Evolutionary conservation across 2,797 vertebrate species (phyloP).

Genomic region (Sarcoramphus papa): DNA sequence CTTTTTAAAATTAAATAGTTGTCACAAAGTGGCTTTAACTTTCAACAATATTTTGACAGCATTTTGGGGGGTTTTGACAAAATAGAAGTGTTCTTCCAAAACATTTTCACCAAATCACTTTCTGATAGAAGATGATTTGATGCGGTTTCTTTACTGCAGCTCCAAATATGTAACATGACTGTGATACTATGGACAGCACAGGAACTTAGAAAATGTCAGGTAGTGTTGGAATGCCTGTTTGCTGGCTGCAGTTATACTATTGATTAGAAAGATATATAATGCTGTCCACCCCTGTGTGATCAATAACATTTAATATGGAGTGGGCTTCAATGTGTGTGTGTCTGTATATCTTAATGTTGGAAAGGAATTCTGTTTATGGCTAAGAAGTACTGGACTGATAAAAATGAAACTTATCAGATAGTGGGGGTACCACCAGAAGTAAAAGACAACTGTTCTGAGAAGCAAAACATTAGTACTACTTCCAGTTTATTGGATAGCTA

Average conservation of each 20-base stretch:
- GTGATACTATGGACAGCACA: background rate
- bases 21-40: background rate
- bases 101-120: background rate
- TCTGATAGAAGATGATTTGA: background rate
- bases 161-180: background rate
- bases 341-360: background rate
- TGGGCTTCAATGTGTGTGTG: background rate
- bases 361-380: background rate
- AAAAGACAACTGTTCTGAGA: background rate
- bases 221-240: background rate
- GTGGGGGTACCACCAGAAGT: background rate
- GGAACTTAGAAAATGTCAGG: background rate
- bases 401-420: background rate
- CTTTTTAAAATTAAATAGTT: background rate
- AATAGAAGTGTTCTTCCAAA: background rate
- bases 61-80: background rate
- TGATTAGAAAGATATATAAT: background rate
- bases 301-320: background rate
- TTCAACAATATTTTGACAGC: conserved; percentile 18
- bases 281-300: background rate
- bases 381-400: background rate
- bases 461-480: background rate
- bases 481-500: background rate
- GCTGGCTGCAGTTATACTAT: background rate
- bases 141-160: background rate